Evolutionary conservation across 2,888 invertebrate species (phyloP), one percentile per base, ranked within the genome.

Genomic region (Microplitis deprimator): DNA sequence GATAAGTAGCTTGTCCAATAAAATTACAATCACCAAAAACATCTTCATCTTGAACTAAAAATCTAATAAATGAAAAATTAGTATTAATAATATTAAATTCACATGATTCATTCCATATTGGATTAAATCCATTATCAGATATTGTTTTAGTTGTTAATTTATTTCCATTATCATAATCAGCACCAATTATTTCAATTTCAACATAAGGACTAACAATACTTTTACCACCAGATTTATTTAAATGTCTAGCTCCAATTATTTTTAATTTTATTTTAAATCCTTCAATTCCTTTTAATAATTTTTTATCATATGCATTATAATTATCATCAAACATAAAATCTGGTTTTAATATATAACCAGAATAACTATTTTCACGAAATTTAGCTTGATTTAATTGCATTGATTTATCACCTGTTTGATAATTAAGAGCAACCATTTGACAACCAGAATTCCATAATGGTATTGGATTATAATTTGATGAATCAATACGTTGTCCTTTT

Each of bases 371-470:
- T 87, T 96, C 95, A 40, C 95, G 91, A 88, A 99, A 99, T 88
- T 96, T 96, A 0, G 96, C 97, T 87, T 96, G 95, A 90, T 99
- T 99, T 8, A 98, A 88, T 90, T 99, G 98, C 98, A 99, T 99
- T 10, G 97, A 92, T 86, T 96, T 96, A 89, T 99, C 99, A 79
- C 94, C 93, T 0, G 99, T 99, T 90, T 99, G 99, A 90, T 97
- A 99, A 90, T 99, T 99, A 4, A 99, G 91, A 0, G 99, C 98
- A 0, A 97, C 96, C 97, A 99, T 97, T 90, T 99, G 99, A 68
- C 96, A 96, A 1, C 98, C 99, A 10, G 94, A 93, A 89, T 97
- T 98, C 99, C 99, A 99, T 91, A 98, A 95, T 1, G 96, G 94
- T 6, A 97, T 92, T 0, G 99, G 99, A 91, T 96, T 96, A 89